Evolutionary conservation across 2,797 vertebrate species (phyloP).

Genomic region (Labeo calbasu): DNA sequence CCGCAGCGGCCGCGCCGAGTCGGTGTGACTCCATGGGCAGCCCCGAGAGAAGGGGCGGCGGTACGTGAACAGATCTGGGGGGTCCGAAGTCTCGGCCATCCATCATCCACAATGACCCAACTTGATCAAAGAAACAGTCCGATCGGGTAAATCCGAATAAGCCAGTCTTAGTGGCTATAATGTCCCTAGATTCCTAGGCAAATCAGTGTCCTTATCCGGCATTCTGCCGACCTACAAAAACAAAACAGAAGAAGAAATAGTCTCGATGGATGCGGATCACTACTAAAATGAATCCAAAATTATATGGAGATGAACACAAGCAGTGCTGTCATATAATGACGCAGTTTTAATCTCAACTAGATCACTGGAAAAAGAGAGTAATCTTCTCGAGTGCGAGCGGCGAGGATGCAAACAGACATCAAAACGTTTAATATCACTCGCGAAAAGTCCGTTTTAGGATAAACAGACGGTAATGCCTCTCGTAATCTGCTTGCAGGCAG

Average conservation of each 20-base stretch:
- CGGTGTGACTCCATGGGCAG: slow-evolving; percentile 92
- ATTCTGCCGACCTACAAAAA: slow-evolving; percentile 80
- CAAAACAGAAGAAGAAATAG: slow-evolving; percentile 57
- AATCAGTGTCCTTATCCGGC: slow-evolving; percentile 78
- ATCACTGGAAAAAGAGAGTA: slow-evolving; percentile 22
- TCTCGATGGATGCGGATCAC: slow-evolving; percentile 52
- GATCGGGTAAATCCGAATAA: slow-evolving; percentile 73
- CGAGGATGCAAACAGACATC: not conserved
- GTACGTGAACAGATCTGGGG: slow-evolving; percentile 91
- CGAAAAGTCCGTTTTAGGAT: slow-evolving; percentile 30
- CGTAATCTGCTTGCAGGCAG: not conserved
- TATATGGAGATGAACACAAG: not conserved
- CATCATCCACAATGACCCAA: slow-evolving; percentile 86
- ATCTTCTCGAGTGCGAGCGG: slow-evolving; percentile 14
- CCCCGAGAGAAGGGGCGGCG: slow-evolving; percentile 89
- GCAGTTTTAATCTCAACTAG: slow-evolving; percentile 58
- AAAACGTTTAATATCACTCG: slow-evolving; percentile 28
- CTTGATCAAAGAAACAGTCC: slow-evolving; percentile 75
- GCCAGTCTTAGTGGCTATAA: slow-evolving; percentile 74
- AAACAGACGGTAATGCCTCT: slow-evolving; percentile 16
- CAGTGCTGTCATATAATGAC: slow-evolving; percentile 48
- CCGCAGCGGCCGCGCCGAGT: slow-evolving; percentile 84
- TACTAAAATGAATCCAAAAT: slow-evolving; percentile 22
- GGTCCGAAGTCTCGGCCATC: slow-evolving; percentile 98
- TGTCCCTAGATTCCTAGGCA: slow-evolving; percentile 76